Conservation (phyloP, 2,797 vertebrate species). For the Takifugu ocellatus region DNA sequence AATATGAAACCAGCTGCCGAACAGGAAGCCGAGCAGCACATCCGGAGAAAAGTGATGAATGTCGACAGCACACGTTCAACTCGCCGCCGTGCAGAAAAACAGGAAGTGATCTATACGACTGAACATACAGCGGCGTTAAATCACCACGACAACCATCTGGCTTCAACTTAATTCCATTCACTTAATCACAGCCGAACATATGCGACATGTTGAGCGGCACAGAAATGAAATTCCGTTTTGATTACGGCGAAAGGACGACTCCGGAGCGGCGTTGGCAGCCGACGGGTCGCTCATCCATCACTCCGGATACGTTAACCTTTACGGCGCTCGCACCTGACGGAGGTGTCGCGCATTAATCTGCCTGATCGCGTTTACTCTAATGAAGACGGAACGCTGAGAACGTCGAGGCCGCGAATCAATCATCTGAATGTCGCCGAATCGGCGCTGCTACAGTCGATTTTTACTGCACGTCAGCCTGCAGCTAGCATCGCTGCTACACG, state of each 20-base stretch:
- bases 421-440: too few relatives aligned
- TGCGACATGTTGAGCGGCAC: conserved; percentile 20
- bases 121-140: conserved; percentile 41
- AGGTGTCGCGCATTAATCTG: conserved; percentile 45
- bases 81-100: conserved; percentile 5
- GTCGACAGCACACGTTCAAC: background rate
- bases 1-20: background rate
- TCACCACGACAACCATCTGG: conserved; percentile 53
- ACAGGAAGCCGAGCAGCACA: background rate
- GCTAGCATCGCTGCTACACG: too few relatives aligned
- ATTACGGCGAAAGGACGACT: conserved; percentile 44
- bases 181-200: conserved; percentile 49
- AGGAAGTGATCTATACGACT: conserved; percentile 34
- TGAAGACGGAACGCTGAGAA: conserved; percentile 34
- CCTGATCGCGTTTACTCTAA: conserved; percentile 36
- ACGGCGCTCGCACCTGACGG: conserved; percentile 45
- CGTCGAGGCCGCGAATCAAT: conserved; percentile 13
- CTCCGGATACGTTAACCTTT: conserved; percentile 55
- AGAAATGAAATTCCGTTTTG: conserved; percentile 41
- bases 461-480: too few relatives aligned
- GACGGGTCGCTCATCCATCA: conserved; percentile 46
- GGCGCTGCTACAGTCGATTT: too few relatives aligned
- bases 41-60: too few relatives aligned
- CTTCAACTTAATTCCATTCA: conserved; percentile 47
- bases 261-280: conserved; percentile 30